Evolutionary conservation across 2,888 invertebrate genomes (phyloP), one percentile per base, ranked within the genome.

Genomic region (Suillia variegata): DNA sequence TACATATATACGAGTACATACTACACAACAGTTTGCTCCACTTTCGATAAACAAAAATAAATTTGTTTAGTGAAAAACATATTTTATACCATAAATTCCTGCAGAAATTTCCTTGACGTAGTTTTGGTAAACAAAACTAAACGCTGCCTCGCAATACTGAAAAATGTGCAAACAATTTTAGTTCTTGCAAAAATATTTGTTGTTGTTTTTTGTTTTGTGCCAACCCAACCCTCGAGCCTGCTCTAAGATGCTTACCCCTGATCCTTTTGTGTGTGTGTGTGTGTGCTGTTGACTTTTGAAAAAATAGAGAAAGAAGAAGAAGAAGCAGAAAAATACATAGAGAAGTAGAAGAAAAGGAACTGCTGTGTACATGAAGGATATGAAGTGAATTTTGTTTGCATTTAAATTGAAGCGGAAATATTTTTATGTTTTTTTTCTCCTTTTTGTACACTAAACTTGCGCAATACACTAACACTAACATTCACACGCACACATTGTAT

Each of bases 161-260:
- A 26, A 38, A 38, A 38, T 38, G 10, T n/a, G 38, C n/a, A 45
- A 17, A 31, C 54, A 54, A 54, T 26, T 6, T 48, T 31, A 33
- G 55, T 33, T 31, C 18, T 10, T 33, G n/a, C 15, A 12, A 55
- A 48, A 54, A 55, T 55, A 55, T 55, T 55, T 55, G 26, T 12
- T 47, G 5, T 26, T n/a, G n/a, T n/a, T n/a, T n/a, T n/a, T n/a
- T n/a, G n/a, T n/a, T 13, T 8, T n/a, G 8, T 13, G 12, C 8
- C 38, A 38, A 6, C 6, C 38, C 38, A 38, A 13, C 6, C 38
- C 4, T n/a, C 8, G 38, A 6, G 8, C n/a, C n/a, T n/a, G n/a
- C n/a, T n/a, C n/a, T n/a, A n/a, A n/a, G n/a, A n/a, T n/a, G n/a
- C n/a, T n/a, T 31, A 31, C 31, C 6, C 31, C 12, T 6, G 12